Percentiles rank a stretch among this genome's conserved stretches.
Conservation (phyloP, 2,888 invertebrate species). For the Blera fallax region DNA sequence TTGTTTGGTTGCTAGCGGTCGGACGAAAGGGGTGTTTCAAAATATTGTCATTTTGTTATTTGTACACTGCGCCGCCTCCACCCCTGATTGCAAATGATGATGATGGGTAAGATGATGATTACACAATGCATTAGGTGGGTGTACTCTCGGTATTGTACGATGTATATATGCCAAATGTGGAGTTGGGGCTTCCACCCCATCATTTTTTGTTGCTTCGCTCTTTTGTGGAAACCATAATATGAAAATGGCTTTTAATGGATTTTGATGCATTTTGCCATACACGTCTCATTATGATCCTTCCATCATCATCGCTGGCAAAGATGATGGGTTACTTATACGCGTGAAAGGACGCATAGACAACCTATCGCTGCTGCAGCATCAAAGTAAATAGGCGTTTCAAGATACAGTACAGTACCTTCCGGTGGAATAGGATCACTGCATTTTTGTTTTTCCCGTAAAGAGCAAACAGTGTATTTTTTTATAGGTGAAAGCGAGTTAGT, state of each 20-base stretch:
- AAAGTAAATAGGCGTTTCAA: slow-evolving; percentile 44
- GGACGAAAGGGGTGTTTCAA: slow-evolving; percentile 38
- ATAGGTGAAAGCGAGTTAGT: too few relatives aligned
- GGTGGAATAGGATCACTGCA: neutral
- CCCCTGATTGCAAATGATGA: slow-evolving; percentile 66
- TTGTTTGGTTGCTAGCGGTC: slow-evolving; percentile 1
- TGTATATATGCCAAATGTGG: slow-evolving; percentile 2
- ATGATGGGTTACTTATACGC: slow-evolving; percentile 68
- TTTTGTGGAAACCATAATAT: slow-evolving; percentile 74
- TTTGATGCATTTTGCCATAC: slow-evolving; percentile 74
- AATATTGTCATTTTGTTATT: slow-evolving; percentile 71
- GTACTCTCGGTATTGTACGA: slow-evolving; percentile 4
- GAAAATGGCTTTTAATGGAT: slow-evolving; percentile 81
- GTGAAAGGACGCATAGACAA: slow-evolving; percentile 58
- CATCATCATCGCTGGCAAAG: slow-evolving; percentile 36
- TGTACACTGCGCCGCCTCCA: slow-evolving; percentile 52
- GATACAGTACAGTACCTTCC: neutral
- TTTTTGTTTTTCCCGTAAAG: too few relatives aligned
- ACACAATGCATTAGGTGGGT: slow-evolving; percentile 71
- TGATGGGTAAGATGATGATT: slow-evolving; percentile 69
- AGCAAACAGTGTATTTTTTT: too few relatives aligned
- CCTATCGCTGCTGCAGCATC: slow-evolving; percentile 45
- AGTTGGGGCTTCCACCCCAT: slow-evolving; percentile 34
- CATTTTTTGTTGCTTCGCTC: slow-evolving; percentile 26
- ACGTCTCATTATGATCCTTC: slow-evolving; percentile 64